phyloP scores from a whole-genome alignment of 92 coral and sea anemone species.

The Siderastrea siderea region DNA sequence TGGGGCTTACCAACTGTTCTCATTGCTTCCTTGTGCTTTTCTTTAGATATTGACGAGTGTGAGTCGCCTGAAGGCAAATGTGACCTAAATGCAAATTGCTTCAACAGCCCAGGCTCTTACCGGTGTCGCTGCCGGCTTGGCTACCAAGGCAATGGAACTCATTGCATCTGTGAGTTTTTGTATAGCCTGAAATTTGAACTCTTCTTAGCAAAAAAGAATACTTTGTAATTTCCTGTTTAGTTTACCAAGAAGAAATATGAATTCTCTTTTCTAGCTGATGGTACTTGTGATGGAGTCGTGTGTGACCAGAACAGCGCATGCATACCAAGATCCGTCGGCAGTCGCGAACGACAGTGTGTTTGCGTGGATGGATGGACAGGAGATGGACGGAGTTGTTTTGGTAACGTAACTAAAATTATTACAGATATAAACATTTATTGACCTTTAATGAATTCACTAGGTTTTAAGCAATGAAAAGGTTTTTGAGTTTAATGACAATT shows the following conservation, averaged over 20 bases:
- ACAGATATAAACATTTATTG: not conserved
- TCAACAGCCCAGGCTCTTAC: constrained; percentile 74
- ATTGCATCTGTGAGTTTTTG: constrained; percentile 59
- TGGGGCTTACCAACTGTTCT: not conserved
- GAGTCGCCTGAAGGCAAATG: constrained; percentile 38
- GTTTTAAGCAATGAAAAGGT: too few species aligned
- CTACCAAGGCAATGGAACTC: constrained; percentile 64
- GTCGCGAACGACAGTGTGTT: constrained; percentile 63
- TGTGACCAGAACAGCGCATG: constrained; percentile 78
- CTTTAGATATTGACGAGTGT: constrained; percentile 72
- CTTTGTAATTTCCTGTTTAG: not conserved
- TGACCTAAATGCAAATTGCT: constrained; percentile 73
- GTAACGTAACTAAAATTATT: constrained; percentile 23
- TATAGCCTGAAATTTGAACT: not conserved
- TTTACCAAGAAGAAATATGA: too few species aligned
- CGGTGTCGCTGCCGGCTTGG: constrained; percentile 81
- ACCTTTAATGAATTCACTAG: too few species aligned
- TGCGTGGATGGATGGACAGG: constrained; percentile 80
- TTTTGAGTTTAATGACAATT: too few species aligned
- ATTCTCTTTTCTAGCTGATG: constrained; percentile 61
- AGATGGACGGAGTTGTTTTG: constrained; percentile 75
- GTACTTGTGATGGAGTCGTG: constrained; percentile 78
- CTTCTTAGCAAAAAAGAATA: not conserved
- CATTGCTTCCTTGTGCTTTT: not conserved
- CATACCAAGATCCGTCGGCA: constrained; percentile 20